Evolutionary conservation across 2,888 invertebrate genomes (phyloP).

Genomic region (Parnassius apollo): DNA sequence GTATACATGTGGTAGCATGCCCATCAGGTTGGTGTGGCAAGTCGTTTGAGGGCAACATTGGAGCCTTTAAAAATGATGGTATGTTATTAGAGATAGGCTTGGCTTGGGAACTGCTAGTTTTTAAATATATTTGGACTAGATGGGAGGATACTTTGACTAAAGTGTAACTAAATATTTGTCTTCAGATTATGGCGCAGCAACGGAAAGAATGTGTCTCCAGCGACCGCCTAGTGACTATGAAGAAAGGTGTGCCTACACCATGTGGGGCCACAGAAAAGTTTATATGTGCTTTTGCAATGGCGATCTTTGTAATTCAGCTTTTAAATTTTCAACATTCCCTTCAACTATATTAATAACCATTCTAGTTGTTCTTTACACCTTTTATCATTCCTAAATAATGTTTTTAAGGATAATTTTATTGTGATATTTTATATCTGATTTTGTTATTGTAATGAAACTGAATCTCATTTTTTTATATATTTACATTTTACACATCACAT

Average conservation of each 20-base stretch:
- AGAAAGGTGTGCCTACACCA: conserved; percentile 93
- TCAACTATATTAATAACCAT: conserved; percentile 40
- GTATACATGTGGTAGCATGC: conserved; percentile 89
- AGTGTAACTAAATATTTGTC: not conserved
- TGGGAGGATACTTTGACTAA: too few species aligned
- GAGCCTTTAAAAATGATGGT: conserved; percentile 90
- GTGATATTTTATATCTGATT: conserved; percentile 27
- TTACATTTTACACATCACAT: too few species aligned
- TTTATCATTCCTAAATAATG: conserved; percentile 26
- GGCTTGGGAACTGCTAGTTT: too few species aligned
- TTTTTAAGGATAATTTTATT: conserved; percentile 15
- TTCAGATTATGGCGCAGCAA: conserved; percentile 91
- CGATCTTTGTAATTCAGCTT: conserved; percentile 89
- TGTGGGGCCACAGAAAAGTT: conserved; percentile 90
- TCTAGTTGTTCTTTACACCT: conserved; percentile 43
- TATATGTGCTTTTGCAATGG: conserved; percentile 96
- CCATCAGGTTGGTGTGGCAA: conserved; percentile 97
- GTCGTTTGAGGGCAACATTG: conserved; percentile 88
- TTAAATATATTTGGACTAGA: too few species aligned
- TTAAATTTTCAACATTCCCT: conserved; percentile 37
- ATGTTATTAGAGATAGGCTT: conserved; percentile 32
- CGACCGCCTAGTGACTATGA: conserved; percentile 93
- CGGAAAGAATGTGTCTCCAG: conserved; percentile 93
- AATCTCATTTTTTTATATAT: not conserved
- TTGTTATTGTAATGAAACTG: not conserved